Evolutionary conservation across 1,140 invertebrate genomes (phyloP).

Genomic region (Hycleus cichorii): DNA sequence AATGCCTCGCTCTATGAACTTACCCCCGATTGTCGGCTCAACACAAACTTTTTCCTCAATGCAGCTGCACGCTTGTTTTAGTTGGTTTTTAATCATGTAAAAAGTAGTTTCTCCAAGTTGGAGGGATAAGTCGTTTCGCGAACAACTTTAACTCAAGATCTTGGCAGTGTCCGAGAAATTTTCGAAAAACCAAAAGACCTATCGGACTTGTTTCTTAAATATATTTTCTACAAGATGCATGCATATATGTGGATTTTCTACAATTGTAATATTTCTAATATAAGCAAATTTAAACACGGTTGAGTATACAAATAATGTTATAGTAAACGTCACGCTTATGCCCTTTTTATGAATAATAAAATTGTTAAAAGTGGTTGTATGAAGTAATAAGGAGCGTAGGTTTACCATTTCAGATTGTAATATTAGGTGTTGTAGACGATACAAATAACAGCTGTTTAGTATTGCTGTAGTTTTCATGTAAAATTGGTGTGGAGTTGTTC

Average conservation of each 20-base stretch:
- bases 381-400: slow-evolving; percentile 6
- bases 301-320: slow-evolving; percentile 4
- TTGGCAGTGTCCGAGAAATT: too few species aligned
- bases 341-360: slow-evolving; percentile 18
- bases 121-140: slow-evolving; percentile 20
- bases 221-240: too few species aligned
- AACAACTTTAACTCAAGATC: background rate
- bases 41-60: slow-evolving; percentile 32
- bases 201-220: too few species aligned
- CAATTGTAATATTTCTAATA: too few species aligned
- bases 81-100: slow-evolving; percentile 30
- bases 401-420: slow-evolving; percentile 16
- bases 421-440: slow-evolving; percentile 16
- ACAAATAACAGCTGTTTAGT: slow-evolving; percentile 16
- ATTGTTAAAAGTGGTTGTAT: slow-evolving; percentile 13
- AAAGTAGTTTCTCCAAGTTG: slow-evolving; percentile 37
- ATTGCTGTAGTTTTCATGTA: slow-evolving; percentile 9
- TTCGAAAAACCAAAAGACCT: too few species aligned
- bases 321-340: slow-evolving; percentile 2
- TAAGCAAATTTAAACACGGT: too few species aligned
- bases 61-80: slow-evolving; percentile 31
- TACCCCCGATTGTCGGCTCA: slow-evolving; percentile 35
- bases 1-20: slow-evolving; percentile 33
- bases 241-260: too few species aligned
- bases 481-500: slow-evolving; percentile 7